Evolutionary conservation across 2,797 vertebrate species (phyloP), one percentile per base, ranked within the genome.

Genomic region (Urophycis tenuis): DNA sequence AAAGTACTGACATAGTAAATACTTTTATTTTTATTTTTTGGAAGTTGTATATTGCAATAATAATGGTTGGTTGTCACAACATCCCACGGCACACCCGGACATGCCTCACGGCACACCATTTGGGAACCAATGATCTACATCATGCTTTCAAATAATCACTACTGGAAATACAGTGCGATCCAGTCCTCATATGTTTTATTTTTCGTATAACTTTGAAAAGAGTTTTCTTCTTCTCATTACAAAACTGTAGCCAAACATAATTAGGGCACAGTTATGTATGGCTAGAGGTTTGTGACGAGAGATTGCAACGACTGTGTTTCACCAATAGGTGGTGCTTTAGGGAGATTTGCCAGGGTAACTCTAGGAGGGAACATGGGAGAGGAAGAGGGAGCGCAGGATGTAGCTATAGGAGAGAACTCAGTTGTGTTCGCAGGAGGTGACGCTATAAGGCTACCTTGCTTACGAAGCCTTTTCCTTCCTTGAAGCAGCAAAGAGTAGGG

Each of bases 391-490:
- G 30, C 70, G 5, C 29, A 17, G 30, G 11, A 29, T n/a, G 11
- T 45, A 39, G 15, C 5, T n/a, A 15, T 12, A 30, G 35, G 39
- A 14, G 17, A 73, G 25, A 72, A 33, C 22, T n/a, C n/a, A 36
- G 35, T 73, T 73, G 34, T 25, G 32, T 9, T 36, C 25, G 34
- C 31, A 36, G n/a, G 71, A 72, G 71, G 53, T 39, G 11, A 12
- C 35, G 33, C 41, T 25, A 7, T 19, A 34, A 49, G 15, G 74
- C 78, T 94, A 94, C 93, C 93, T 93, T 86, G 81, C 82, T 88
- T 93, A 81, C 75, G 80, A 77, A 82, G 85, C 53, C 83, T 87
- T 90, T 90, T 93, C 85, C 85, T 86, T 90, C 87, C 93, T 71
- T 71, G 29, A 94, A 90, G 86, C 86, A 91, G 92, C 89, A 87